Evolutionary conservation across 2,797 vertebrate genomes (phyloP).

Genomic region (Tachyglossus aculeatus): DNA sequence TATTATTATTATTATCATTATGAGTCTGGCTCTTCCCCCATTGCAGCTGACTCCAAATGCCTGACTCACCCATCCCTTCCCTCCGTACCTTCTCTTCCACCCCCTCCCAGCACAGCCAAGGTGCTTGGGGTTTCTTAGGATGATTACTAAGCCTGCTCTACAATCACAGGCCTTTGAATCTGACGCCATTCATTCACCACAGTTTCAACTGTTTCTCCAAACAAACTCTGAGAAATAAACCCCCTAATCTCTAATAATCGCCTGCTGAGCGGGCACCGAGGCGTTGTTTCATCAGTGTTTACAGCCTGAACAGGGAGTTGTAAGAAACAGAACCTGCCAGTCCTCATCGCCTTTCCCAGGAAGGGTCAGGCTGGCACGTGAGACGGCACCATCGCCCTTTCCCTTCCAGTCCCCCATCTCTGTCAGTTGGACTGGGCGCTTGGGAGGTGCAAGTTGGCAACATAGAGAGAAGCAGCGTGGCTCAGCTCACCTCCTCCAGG

Average conservation of each 20-base stretch:
- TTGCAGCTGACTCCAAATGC: not conserved
- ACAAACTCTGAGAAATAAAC: constrained; percentile 8
- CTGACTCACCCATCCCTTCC: not conserved
- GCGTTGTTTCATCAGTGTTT: constrained; percentile 6
- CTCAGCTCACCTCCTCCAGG: too few relatives aligned
- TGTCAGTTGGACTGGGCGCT: too few relatives aligned
- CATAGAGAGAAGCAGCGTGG: too few relatives aligned
- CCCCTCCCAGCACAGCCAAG: not conserved
- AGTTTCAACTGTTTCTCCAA: constrained; percentile 10
- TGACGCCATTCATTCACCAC: not conserved
- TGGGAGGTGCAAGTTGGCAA: too few relatives aligned
- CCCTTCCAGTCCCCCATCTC: too few relatives aligned
- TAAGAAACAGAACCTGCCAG: not conserved
- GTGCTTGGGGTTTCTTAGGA: not conserved
- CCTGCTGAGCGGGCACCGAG: not conserved
- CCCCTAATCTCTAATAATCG: not conserved
- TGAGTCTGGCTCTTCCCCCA: not conserved
- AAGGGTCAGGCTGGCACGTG: too few relatives aligned
- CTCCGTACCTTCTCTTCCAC: not conserved
- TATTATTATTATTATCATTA: not conserved
- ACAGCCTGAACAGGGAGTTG: not conserved
- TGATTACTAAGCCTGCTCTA: too few relatives aligned
- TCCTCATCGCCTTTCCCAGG: not conserved
- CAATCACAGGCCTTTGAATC: not conserved
- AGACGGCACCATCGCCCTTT: too few relatives aligned